phyloP scores from a whole-genome alignment of 2,113 vertebrate genomes.

The Pangasianodon gigas region DNA sequence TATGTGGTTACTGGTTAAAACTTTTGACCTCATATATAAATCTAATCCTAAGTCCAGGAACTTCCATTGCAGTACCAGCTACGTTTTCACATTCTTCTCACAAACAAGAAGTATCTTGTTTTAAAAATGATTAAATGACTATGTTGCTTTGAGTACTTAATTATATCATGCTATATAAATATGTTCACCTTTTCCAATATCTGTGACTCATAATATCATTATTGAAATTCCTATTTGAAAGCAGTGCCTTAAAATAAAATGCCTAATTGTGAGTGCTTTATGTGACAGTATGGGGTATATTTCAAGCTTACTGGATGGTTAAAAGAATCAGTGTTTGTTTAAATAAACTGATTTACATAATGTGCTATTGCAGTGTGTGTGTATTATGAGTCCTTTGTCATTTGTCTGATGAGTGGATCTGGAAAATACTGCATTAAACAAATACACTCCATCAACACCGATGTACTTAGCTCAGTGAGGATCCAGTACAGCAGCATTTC shows the following conservation, averaged over 20 bases:
- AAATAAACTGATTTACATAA: constrained; percentile 1
- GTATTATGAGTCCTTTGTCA: neutral
- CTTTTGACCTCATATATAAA: neutral
- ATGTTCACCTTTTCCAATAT: neutral
- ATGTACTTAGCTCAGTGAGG: neutral
- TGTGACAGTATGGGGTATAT: neutral
- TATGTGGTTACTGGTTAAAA: neutral
- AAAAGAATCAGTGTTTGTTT: neutral
- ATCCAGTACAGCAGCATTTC: neutral
- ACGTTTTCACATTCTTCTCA: neutral
- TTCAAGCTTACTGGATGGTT: neutral
- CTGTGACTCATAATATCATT: neutral
- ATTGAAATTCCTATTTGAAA: neutral
- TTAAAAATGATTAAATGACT: neutral
- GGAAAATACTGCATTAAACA: neutral
- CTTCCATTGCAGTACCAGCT: neutral
- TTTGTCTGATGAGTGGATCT: neutral
- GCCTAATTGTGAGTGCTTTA: neutral
- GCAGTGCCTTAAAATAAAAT: neutral
- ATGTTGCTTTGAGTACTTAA: neutral
- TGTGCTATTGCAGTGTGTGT: neutral
- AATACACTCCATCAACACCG: neutral
- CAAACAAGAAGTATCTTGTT: neutral
- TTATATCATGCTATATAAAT: neutral
- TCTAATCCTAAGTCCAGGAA: neutral